Evolutionary conservation across 1,140 invertebrate genomes (phyloP), one percentile per base, ranked within the genome.

Genomic region (Zophobas atratus): DNA sequence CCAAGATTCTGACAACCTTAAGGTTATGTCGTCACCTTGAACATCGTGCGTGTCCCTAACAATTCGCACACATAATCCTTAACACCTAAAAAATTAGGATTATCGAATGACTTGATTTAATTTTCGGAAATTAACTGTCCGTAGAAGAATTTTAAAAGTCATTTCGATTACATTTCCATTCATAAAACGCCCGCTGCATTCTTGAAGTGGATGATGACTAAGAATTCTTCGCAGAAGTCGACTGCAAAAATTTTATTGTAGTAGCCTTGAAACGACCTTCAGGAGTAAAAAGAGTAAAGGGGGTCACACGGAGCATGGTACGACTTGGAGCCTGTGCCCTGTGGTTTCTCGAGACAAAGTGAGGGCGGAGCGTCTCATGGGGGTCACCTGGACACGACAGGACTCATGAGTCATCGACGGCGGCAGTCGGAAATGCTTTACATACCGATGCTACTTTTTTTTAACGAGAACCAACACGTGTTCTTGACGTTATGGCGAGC

Each of bases 391-490:
- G 60, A 67, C 41, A 51, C 49, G 2, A 2, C 49, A 41, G 39
- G 39, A 67, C 38, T 43, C 5, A 75, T 79, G 74, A 71, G 3
- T 75, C 73, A 75, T 35, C 71, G 72, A 48, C 51, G 6, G 36
- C 57, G n/a, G 51, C 43, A 63, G 75, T 79, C 78, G 78, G 78
- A 79, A 79, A 79, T 79, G 36, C 78, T 79, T 73, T 35, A 72
- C 78, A 79, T 79, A 73, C 78, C 78, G 63, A 78, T 67, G 39
- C 60, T 43, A 67, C 60, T 67, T 39, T 67, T 57, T 57, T 57
- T 67, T 43, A 43, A 67, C 60, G 60, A 67, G 60, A 43, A 38
- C 6, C 60, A 67, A 67, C 60, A 67, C 60, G 60, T 67, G 60
- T 67, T 67, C 60, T 34, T 39, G 56, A 60, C 56, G 56, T 60